These are phyloP conservation scores for Papilio helenus DNA, from an alignment of 1,140 invertebrate genomes.

Conservation along the genomic window DNA sequence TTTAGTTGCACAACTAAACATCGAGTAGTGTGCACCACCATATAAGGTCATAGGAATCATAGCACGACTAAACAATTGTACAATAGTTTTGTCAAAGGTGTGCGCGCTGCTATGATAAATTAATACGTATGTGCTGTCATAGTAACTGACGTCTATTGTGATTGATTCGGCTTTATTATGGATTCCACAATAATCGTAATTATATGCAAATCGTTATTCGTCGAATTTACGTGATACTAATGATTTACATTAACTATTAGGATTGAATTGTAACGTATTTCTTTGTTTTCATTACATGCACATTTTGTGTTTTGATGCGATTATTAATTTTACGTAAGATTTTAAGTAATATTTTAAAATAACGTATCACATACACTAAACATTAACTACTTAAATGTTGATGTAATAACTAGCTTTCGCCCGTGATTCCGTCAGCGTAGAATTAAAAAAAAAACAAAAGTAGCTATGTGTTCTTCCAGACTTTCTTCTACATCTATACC, in stretches of 20 bases:
- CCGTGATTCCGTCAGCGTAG: no score
- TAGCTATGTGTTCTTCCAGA: no score
- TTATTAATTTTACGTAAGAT: neutral
- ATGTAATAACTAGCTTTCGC: no score
- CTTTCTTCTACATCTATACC: no score
- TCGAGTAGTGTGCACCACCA: no score
- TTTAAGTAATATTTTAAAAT: neutral
- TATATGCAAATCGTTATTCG: constrained; percentile 14
- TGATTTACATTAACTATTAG: neutral
- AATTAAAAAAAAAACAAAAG: no score
- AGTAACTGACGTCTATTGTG: constrained; percentile 11
- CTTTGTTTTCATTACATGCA: neutral
- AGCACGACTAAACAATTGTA: no score
- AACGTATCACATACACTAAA: no score
- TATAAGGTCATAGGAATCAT: no score
- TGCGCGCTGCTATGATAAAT: neutral
- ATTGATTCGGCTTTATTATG: constrained; percentile 13
- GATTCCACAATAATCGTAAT: constrained; percentile 11
- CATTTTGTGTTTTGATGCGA: neutral
- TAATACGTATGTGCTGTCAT: neutral
- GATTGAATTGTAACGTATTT: neutral
- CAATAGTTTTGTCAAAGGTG: no score
- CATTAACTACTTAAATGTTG: no score
- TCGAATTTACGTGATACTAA: neutral
- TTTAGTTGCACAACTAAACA: no score